Percentiles rank a stretch among this genome's conserved stretches.
These are phyloP conservation scores for Embiotoca jacksoni DNA, from an alignment of 2,113 vertebrate species.

Conservation along the genomic window DNA sequence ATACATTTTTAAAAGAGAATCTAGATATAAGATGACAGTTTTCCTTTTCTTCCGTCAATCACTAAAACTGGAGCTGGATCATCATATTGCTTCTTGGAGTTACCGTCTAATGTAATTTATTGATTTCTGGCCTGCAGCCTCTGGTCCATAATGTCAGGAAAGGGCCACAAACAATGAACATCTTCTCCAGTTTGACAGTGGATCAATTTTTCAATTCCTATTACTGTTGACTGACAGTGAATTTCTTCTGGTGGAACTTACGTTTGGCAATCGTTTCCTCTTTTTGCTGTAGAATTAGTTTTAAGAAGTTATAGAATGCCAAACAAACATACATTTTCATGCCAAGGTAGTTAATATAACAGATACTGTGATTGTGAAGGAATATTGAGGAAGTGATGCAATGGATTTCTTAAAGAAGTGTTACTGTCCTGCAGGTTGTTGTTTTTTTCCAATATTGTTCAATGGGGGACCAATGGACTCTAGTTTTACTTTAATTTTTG, in stretches of 20 bases:
- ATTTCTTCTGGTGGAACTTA: constrained; percentile 3
- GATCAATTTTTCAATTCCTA: constrained; percentile 36
- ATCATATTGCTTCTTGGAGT: background rate
- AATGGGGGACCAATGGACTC: too few species aligned
- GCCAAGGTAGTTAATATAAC: constrained; percentile 5
- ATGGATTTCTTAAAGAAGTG: background rate
- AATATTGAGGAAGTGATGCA: background rate
- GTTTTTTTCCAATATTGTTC: too few species aligned
- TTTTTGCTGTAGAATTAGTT: constrained; percentile 34
- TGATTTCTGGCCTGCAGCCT: background rate
- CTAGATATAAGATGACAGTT: background rate
- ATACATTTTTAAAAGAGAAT: background rate
- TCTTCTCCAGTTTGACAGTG: constrained; percentile 4
- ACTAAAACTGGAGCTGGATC: background rate
- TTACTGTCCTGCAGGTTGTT: background rate
- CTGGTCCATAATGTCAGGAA: background rate
- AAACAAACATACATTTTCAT: constrained; percentile 40
- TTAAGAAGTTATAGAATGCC: constrained; percentile 45
- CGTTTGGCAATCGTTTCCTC: constrained; percentile 31
- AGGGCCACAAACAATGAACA: constrained; percentile 26
- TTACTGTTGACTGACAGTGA: constrained; percentile 28
- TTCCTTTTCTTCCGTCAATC: background rate
- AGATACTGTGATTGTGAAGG: background rate
- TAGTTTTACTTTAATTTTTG: too few species aligned
- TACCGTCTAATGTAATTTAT: background rate